Conservation (phyloP, 2,113 vertebrate genomes). For the Otolemur garnettii region DNA sequence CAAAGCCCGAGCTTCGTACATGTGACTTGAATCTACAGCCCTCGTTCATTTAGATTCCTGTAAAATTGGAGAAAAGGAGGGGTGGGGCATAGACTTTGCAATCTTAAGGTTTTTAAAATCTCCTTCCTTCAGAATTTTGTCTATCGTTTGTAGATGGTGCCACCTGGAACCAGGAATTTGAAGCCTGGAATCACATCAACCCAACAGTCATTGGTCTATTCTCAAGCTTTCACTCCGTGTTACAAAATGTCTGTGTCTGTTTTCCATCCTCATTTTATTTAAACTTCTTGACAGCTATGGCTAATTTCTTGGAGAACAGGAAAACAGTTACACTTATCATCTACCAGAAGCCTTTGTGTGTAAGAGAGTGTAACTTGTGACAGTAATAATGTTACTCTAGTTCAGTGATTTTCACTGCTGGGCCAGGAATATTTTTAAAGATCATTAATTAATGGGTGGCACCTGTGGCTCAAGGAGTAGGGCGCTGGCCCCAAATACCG, state of each 20-base stretch:
- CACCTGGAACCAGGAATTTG: not conserved
- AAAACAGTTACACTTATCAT: not conserved
- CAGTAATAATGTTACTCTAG: not conserved
- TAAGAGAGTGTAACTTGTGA: not conserved
- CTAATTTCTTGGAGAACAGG: not conserved
- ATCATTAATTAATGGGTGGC: too few species aligned
- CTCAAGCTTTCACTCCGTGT: not conserved
- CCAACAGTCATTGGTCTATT: not conserved
- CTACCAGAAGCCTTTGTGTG: not conserved
- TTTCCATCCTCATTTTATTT: conserved; percentile 17
- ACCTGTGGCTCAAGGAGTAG: too few species aligned
- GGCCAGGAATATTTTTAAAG: too few species aligned
- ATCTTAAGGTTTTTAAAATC: not conserved
- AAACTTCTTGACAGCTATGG: not conserved
- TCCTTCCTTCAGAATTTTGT: not conserved
- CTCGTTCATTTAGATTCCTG: conserved; percentile 40
- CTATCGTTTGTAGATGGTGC: not conserved
- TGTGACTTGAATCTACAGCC: not conserved
- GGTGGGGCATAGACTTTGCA: not conserved
- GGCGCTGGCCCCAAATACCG: too few species aligned
- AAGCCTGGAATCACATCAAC: not conserved
- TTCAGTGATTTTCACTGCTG: too few species aligned
- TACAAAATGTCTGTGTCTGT: not conserved
- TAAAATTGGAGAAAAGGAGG: conserved; percentile 31
- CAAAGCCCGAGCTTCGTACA: not conserved